phyloP scores from a whole-genome alignment of 2,113 vertebrate genomes.

The Rattus norvegicus region DNA sequence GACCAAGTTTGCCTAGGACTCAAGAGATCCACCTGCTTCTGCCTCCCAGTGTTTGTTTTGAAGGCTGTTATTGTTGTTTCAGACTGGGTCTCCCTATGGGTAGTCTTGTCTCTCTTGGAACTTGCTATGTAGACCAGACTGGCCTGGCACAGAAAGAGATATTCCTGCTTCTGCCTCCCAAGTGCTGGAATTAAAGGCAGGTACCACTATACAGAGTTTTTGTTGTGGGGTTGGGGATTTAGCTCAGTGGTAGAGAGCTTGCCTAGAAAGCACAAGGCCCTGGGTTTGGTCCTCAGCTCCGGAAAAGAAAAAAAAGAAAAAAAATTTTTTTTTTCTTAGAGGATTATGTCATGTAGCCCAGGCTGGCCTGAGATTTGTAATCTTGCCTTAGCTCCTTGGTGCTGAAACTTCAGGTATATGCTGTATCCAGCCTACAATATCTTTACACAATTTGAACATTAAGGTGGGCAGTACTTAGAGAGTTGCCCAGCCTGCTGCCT shows the following conservation, averaged over 20 bases:
- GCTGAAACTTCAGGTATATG: not conserved
- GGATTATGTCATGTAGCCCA: not conserved
- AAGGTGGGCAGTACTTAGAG: not conserved
- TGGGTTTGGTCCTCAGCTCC: no score
- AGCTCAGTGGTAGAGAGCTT: no score
- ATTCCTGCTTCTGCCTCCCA: not conserved
- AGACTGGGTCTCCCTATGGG: not conserved
- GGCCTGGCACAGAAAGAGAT: not conserved
- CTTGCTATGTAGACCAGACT: not conserved
- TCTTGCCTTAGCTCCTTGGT: not conserved
- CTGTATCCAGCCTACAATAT: not conserved
- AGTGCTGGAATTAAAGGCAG: not conserved
- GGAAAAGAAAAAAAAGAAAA: no score
- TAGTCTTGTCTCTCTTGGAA: not conserved
- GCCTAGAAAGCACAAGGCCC: no score
- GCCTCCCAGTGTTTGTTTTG: not conserved
- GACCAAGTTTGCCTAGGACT: not conserved
- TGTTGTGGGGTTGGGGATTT: not conserved
- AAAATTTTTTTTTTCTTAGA: not conserved
- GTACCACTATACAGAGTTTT: not conserved
- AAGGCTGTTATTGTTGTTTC: not conserved
- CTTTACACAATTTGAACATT: not conserved
- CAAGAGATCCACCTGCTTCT: not conserved
- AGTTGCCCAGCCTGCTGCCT: not conserved
- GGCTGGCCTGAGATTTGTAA: not conserved